phyloP scores from a whole-genome alignment of 2,888 invertebrate species.

The Xanthorhoe spadicearia region DNA sequence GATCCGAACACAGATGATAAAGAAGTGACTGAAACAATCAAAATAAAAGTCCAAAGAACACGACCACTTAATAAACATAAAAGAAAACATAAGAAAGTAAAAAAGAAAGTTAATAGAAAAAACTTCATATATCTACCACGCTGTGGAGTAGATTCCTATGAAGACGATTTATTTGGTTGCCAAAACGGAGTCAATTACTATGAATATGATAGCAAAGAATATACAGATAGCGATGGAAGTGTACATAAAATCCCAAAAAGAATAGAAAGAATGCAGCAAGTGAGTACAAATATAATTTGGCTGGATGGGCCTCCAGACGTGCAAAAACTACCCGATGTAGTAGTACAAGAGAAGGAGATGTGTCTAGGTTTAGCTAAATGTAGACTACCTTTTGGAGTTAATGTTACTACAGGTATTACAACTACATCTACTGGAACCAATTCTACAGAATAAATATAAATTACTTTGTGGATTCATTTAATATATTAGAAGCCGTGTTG shows the following conservation, averaged over 20 bases:
- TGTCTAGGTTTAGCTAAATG: constrained; percentile 18
- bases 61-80: neutral
- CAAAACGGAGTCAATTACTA: neutral
- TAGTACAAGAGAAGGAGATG: neutral
- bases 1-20: neutral
- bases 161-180: constrained; percentile 50
- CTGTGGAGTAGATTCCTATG: constrained; percentile 48
- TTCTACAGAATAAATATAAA: too few relatives aligned
- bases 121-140: constrained; percentile 6
- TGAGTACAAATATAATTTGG: constrained; percentile 17
- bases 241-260: neutral
- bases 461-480: too few relatives aligned
- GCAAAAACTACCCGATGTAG: constrained; percentile 8
- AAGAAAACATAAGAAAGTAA: neutral
- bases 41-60: neutral
- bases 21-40: neutral
- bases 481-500: too few relatives aligned
- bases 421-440: neutral
- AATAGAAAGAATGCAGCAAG: neutral
- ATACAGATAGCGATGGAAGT: neutral
- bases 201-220: neutral
- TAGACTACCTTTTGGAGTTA: constrained; percentile 22
- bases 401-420: neutral
- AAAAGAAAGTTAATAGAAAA: neutral
- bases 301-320: constrained; percentile 1